phyloP scores from a whole-genome alignment of 2,113 vertebrate species.

The Opisthocomus hoazin region DNA sequence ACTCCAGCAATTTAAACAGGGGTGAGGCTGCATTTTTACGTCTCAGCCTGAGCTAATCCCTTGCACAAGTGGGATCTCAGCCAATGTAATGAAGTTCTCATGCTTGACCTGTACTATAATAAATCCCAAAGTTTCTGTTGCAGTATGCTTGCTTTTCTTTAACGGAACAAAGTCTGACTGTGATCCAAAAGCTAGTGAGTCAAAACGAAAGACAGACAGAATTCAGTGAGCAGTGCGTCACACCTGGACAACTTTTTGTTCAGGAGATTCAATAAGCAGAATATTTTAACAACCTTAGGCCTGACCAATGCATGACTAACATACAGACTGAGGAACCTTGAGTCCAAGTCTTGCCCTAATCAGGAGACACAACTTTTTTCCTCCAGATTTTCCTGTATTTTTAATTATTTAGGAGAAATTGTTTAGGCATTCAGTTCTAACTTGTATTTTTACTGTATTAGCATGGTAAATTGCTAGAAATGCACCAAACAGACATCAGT shows the following conservation, averaged over 20 bases:
- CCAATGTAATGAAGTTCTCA: neutral
- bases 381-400: neutral
- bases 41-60: neutral
- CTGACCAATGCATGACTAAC: neutral
- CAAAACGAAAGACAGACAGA: neutral
- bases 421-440: neutral
- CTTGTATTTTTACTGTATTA: neutral
- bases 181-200: neutral
- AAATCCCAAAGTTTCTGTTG: neutral
- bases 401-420: neutral
- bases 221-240: neutral
- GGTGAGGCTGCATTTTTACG: slow-evolving; percentile 19
- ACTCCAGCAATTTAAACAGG: slow-evolving; percentile 6
- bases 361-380: neutral
- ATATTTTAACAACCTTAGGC: neutral
- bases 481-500: neutral
- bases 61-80: neutral
- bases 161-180: neutral
- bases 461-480: neutral
- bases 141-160: neutral
- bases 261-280: neutral
- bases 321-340: neutral
- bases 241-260: neutral
- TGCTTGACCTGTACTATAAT: neutral
- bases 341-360: neutral